Evolutionary conservation across 1,140 invertebrate genomes (phyloP).

Genomic region (Drosophila rufa): DNA sequence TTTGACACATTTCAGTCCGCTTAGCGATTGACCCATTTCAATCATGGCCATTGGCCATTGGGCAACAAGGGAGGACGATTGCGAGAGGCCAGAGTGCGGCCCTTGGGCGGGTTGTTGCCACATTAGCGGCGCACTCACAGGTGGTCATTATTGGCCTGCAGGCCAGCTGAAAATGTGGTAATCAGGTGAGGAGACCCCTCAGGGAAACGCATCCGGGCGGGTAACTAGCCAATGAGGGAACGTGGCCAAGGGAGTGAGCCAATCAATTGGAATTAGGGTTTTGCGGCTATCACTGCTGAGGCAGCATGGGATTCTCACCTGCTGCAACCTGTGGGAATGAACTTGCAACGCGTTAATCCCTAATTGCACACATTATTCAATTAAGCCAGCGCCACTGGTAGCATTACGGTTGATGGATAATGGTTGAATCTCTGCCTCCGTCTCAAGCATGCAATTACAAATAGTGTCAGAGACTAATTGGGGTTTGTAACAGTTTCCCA

Average conservation of each 20-base stretch:
- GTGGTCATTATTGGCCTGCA: constrained; percentile 45
- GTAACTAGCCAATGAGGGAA: constrained; percentile 13
- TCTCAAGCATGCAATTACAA: background rate
- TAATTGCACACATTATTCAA: constrained; percentile 31
- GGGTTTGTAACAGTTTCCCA: too few relatives aligned
- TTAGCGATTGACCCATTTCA: constrained; percentile 74
- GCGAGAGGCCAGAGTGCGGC: background rate
- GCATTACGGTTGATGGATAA: background rate
- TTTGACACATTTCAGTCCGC: constrained; percentile 75
- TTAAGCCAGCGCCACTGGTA: constrained; percentile 10
- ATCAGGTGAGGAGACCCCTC: constrained; percentile 2
- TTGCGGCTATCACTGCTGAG: constrained; percentile 4
- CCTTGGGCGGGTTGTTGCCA: constrained; percentile 56
- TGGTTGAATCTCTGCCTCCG: background rate
- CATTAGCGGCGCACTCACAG: constrained; percentile 57
- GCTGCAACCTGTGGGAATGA: constrained; percentile 6
- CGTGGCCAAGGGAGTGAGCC: constrained; percentile 9
- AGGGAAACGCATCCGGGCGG: constrained; percentile 23
- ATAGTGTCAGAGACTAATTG: background rate
- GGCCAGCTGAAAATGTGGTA: constrained; percentile 35
- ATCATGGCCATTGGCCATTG: constrained; percentile 13
- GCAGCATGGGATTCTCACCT: constrained; percentile 5
- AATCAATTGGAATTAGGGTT: constrained; percentile 36
- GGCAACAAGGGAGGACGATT: constrained; percentile 11
- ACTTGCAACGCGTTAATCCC: background rate